Conservation (phyloP, 2,888 invertebrate genomes). For the Brachyptera putata region DNA sequence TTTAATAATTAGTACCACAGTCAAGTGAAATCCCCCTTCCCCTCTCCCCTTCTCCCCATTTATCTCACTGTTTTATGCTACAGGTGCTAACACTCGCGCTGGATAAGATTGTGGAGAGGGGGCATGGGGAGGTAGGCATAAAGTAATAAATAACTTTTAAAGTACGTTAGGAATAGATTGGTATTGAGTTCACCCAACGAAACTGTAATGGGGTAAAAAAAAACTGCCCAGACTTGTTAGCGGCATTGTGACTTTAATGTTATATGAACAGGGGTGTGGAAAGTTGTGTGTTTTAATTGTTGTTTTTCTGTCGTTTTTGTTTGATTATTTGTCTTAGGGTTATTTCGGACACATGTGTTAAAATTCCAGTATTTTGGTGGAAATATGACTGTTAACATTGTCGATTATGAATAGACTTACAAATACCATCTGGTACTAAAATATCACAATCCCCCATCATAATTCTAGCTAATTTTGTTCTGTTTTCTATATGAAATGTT, state of each 20-base stretch:
- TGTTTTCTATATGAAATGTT: no score
- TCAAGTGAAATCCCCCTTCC: no score
- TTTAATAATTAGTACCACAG: neutral
- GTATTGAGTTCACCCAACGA: constrained; percentile 1
- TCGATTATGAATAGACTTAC: no score
- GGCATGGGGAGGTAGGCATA: neutral
- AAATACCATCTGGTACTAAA: no score
- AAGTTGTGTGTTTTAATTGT: no score
- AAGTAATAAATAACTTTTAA: constrained; percentile 13
- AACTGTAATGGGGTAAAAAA: constrained; percentile 5
- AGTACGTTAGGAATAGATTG: constrained; percentile 18
- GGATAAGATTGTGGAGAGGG: neutral
- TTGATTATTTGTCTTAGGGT: no score
- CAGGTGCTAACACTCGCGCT: constrained; percentile 11
- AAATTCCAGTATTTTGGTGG: no score
- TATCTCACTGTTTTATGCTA: neutral
- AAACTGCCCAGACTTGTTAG: constrained; percentile 29
- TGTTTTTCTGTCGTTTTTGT: no score
- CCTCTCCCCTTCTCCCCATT: neutral
- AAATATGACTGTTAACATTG: no score
- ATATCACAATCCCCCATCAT: no score
- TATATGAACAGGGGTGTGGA: neutral
- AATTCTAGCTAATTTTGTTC: no score
- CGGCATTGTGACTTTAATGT: constrained; percentile 7
- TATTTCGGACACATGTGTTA: no score